Percentiles rank a stretch among this genome's conserved stretches.
phyloP scores from a whole-genome alignment of 2,888 invertebrate species.

The Allygus modestus region DNA sequence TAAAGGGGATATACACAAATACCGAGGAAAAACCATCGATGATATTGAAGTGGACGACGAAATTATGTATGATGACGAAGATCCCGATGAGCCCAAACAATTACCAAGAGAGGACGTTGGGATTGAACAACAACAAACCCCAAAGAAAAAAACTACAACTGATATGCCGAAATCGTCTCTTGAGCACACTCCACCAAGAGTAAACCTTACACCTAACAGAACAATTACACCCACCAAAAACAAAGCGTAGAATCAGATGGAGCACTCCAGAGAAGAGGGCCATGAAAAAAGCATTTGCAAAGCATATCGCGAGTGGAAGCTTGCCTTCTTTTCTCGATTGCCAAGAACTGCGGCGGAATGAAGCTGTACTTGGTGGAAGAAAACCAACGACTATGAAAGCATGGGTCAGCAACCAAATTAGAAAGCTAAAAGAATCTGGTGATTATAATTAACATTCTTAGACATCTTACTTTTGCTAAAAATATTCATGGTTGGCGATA shows the following conservation, averaged over 20 bases:
- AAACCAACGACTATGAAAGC: not conserved
- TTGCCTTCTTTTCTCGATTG: not conserved
- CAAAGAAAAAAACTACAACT: not conserved
- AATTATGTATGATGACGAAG: no score
- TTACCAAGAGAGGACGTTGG: not conserved
- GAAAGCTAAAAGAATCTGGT: not conserved
- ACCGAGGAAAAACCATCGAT: constrained; percentile 1
- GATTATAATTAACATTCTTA: no score
- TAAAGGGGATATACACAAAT: not conserved
- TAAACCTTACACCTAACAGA: not conserved
- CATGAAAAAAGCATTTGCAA: not conserved
- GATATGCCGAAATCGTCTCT: no score
- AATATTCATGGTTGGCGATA: no score
- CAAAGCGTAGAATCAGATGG: not conserved
- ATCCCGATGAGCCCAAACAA: not conserved
- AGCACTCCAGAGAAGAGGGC: not conserved
- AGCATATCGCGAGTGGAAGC: not conserved
- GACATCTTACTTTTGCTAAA: no score
- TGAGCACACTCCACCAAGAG: no score
- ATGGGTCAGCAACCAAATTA: constrained; percentile 5
- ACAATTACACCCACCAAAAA: not conserved
- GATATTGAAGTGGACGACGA: not conserved
- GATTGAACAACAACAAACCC: no score
- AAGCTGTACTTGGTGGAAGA: not conserved
- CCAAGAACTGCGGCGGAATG: not conserved